These are phyloP conservation scores for Dicyrtomina minuta DNA, from an alignment of 2,888 invertebrate genomes.

Conservation along the genomic window DNA sequence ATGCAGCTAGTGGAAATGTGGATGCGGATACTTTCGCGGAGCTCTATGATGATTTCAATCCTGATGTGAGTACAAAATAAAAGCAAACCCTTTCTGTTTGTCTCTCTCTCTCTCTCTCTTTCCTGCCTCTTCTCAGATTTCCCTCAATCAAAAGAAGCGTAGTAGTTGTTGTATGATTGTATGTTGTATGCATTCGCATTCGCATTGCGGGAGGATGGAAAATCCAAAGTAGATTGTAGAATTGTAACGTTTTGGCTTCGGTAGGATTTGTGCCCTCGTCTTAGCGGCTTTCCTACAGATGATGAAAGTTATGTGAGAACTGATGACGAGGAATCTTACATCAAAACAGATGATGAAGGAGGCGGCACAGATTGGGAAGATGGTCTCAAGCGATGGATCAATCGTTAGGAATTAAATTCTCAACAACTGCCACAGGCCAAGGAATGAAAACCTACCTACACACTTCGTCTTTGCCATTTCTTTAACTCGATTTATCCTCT, in stretches of 20 bases:
- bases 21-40: slow-evolving; percentile 20
- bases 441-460: no score
- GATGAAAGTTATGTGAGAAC: slow-evolving; percentile 38
- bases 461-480: not conserved
- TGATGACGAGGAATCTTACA: slow-evolving; percentile 57
- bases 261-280: slow-evolving; percentile 31
- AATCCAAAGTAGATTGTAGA: slow-evolving; percentile 24
- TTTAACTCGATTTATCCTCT: not conserved
- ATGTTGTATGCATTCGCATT: no score
- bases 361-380: slow-evolving; percentile 66
- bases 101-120: not conserved
- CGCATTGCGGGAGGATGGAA: not conserved
- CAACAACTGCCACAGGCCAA: no score
- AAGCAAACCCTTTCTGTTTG: not conserved
- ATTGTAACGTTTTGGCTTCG: slow-evolving; percentile 25
- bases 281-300: slow-evolving; percentile 35
- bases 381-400: slow-evolving; percentile 68
- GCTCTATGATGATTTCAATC: slow-evolving; percentile 27
- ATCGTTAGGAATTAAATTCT: slow-evolving; percentile 62
- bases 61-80: slow-evolving; percentile 17
- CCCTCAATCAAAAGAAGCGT: not conserved
- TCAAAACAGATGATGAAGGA: slow-evolving; percentile 60
- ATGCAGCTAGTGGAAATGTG: not conserved
- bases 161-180: slow-evolving; percentile 1
- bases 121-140: not conserved